These are phyloP conservation scores for Pygoscelis antarcticus DNA, from an alignment of 2,113 vertebrate genomes.

Conservation along the genomic window DNA sequence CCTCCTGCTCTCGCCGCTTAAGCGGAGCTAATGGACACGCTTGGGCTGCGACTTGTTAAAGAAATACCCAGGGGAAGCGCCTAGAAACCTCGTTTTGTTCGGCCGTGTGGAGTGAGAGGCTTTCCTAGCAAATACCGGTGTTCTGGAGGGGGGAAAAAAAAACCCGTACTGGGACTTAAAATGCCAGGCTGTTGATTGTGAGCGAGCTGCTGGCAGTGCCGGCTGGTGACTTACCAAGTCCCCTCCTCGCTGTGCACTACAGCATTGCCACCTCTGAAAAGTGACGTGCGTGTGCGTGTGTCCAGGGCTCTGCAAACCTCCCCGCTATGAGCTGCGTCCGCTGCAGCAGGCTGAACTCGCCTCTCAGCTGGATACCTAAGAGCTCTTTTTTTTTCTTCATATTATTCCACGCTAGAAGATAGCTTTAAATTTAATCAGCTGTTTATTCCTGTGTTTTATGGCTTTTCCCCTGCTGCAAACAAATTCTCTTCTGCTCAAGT, in stretches of 20 bases:
- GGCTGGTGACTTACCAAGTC: not conserved
- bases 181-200: not conserved
- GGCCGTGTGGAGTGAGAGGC: not conserved
- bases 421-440: not conserved
- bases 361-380: not conserved
- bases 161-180: not conserved
- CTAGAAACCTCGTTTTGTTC: not conserved
- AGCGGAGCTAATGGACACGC: not conserved
- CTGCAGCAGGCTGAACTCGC: not conserved
- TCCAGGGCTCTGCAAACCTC: not conserved
- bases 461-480: not conserved
- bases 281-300: not conserved
- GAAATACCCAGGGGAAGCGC: not conserved
- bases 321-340: not conserved
- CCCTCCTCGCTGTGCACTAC: not conserved
- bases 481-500: constrained; percentile 18
- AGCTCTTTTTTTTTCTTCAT: not conserved
- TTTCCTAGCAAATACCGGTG: not conserved
- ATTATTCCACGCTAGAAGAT: not conserved
- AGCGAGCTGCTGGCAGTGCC: not conserved
- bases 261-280: not conserved
- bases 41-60: not conserved
- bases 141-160: not conserved
- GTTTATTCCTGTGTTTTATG: not conserved
- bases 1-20: not conserved